Conservation (phyloP, 1,140 invertebrate species). For the Lepeophtheirus salmonis region DNA sequence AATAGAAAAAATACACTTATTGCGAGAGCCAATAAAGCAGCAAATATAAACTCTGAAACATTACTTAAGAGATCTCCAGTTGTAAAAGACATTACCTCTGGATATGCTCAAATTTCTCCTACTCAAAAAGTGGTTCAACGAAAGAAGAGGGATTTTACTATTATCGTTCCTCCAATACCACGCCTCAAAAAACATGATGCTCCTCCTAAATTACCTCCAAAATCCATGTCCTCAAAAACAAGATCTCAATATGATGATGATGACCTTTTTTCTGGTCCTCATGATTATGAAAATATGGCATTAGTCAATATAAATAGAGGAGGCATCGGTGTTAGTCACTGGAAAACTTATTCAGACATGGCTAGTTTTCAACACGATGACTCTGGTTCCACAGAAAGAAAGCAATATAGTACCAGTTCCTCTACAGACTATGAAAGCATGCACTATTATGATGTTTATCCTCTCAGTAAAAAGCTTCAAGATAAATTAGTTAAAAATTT, state of each 20-base stretch:
- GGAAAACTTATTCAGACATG: conserved; percentile 39
- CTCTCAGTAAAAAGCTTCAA: conserved; percentile 4
- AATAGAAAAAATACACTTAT: neutral
- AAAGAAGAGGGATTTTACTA: conserved; percentile 8
- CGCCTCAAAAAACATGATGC: neutral
- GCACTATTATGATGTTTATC: conserved; percentile 14
- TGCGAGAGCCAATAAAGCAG: neutral
- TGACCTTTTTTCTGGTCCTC: conserved; percentile 24
- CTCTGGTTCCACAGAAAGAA: conserved; percentile 36
- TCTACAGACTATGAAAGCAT: conserved; percentile 7
- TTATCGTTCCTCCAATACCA: conserved; percentile 12
- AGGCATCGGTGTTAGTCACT: conserved; percentile 44
- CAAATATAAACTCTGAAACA: neutral
- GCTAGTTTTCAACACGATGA: conserved; percentile 42
- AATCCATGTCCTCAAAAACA: neutral
- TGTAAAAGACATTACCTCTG: conserved; percentile 12
- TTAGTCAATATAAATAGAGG: conserved; percentile 42
- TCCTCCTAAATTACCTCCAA: neutral
- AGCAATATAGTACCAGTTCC: neutral
- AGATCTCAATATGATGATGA: neutral
- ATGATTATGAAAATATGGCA: conserved; percentile 47
- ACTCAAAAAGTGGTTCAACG: neutral
- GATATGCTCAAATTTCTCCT: neutral
- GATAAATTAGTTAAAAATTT: conserved; percentile 10
- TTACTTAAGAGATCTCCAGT: conserved; percentile 15